Evolutionary conservation across 1,140 invertebrate species (phyloP).

Genomic region (Dinothrombium tinctorium): DNA sequence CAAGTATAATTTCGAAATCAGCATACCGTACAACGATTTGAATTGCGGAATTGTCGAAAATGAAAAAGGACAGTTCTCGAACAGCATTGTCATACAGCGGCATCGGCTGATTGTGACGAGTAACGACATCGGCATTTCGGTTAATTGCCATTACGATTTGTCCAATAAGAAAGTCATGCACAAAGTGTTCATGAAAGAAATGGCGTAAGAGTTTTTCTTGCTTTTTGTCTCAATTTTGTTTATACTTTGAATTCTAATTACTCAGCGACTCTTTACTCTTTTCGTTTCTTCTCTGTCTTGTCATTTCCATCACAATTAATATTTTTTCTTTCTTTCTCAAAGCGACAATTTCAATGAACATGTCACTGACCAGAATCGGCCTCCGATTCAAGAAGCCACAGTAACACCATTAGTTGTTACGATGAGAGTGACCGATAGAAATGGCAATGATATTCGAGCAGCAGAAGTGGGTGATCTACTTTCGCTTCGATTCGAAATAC

Average conservation of each 20-base stretch:
- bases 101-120: conserved; percentile 84
- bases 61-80: conserved; percentile 36
- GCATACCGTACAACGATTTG: conserved; percentile 17
- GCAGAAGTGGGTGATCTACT: conserved; percentile 34
- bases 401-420: conserved; percentile 78
- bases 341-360: conserved; percentile 3
- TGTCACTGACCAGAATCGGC: neutral
- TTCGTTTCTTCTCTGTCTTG: too few relatives aligned
- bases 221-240: neutral
- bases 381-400: conserved; percentile 26
- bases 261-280: neutral
- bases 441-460: conserved; percentile 23
- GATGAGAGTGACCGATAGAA: conserved; percentile 51
- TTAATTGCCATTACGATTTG: conserved; percentile 76
- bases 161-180: conserved; percentile 79
- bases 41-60: conserved; percentile 16
- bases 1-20: conserved; percentile 17
- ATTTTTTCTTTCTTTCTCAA: too few relatives aligned
- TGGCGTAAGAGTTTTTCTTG: conserved; percentile 12
- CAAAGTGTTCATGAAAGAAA: conserved; percentile 21
- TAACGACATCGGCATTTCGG: conserved; percentile 65
- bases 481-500: conserved; percentile 68
- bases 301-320: neutral
- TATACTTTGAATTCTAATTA: neutral
- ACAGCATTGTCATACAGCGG: conserved; percentile 75